Base-by-base conservation (phyloP, 2,113 vertebrate genomes). In the Elephas maximus region DNA sequence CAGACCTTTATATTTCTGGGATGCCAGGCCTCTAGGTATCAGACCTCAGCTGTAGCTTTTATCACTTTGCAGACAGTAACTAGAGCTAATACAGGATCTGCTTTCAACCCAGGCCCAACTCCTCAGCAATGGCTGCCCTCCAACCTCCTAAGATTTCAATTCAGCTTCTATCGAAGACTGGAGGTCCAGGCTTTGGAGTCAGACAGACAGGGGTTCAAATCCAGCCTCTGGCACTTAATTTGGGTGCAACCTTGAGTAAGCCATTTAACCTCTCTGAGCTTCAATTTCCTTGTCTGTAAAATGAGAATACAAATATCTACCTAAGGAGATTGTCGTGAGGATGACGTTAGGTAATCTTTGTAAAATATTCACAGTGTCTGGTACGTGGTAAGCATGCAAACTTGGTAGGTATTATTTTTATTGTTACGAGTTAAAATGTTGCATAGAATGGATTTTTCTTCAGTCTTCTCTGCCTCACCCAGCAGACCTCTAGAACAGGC, bases 311-410 rank as follows among this genome's bases (percentile, higher is more conserved):
- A 62, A 71, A 30, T 48, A 71, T 53, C 23, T 71, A 77, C 23
- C 53, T 84, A 84, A 48, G 33, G 21, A 88, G 8, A 87, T 48
- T 65, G 11, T 10, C 62, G 6, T 80, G 83, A 95, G 41, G 44
- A 83, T 60, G 33, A 91, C 94, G 80, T 94, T 28, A 94, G 26
- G 48, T 62, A 76, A 94, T 94, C 85, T 95, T 82, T 60, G 17
- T 94, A 80, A 96, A 93, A 96, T 17, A 97, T 2, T 67, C 14
- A 65, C n/a, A 79, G 53, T 69, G 80, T 94, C 79, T 97, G 76
- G 23, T 2, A 37, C 0, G 1, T 45, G 37, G 11, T 84, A 67
- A 86, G 28, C 57, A 84, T 93, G 91, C 85, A 96, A 88, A 95
- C n/a, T 74, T 44, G 3, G 30, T 79, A 82, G 85, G 26, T 86